These are phyloP conservation scores for Encarsia formosa DNA, from an alignment of 2,888 invertebrate species.

Conservation along the genomic window DNA sequence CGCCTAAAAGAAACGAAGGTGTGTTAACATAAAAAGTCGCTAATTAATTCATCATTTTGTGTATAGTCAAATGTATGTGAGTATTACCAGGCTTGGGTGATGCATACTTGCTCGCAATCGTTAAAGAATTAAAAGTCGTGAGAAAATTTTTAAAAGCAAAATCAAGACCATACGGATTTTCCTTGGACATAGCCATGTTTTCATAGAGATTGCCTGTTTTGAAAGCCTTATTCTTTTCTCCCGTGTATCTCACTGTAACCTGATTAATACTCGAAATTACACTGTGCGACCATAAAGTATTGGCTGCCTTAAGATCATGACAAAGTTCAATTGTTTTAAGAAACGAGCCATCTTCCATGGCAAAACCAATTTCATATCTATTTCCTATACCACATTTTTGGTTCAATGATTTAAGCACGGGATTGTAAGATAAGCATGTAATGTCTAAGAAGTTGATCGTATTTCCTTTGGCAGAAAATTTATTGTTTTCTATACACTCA, in stretches of 20 bases:
- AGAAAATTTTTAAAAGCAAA: no score
- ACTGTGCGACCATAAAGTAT: neutral
- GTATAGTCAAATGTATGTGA: no score
- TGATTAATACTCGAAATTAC: neutral
- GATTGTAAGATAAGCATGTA: no score
- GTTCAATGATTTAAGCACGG: no score
- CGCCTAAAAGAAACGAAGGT: conserved; percentile 7
- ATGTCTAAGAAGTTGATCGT: neutral
- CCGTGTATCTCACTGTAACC: neutral
- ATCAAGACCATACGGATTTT: neutral
- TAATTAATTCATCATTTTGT: no score
- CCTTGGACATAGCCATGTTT: neutral
- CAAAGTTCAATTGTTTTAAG: conserved; percentile 52
- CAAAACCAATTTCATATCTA: conserved; percentile 13
- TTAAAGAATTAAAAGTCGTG: no score
- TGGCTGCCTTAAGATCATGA: conserved; percentile 40
- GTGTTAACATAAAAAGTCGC: neutral
- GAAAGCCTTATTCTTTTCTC: neutral
- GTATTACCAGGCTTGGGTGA: no score
- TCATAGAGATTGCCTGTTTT: neutral
- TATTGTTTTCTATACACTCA: neutral
- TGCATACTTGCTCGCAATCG: no score
- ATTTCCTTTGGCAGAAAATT: neutral
- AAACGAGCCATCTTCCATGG: conserved; percentile 2
- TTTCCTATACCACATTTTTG: neutral